Evolutionary conservation across 2,888 invertebrate genomes (phyloP).

Genomic region (Drosophila ochracea): DNA sequence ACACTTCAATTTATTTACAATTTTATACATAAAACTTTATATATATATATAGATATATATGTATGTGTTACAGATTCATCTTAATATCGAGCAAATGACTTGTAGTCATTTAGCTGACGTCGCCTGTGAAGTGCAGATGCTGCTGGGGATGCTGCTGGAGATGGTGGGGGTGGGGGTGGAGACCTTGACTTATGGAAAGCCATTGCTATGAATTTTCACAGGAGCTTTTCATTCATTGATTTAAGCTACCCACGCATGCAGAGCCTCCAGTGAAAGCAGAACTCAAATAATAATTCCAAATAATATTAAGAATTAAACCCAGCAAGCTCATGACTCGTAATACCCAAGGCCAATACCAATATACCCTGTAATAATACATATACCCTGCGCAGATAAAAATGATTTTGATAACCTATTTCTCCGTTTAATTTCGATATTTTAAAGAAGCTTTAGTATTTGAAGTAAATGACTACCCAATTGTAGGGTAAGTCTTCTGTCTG

Average conservation of each 20-base stretch:
- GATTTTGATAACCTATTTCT: background rate
- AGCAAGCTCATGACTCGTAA: background rate
- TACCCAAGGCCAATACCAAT: background rate
- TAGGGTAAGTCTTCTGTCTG: background rate
- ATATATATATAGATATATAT: background rate
- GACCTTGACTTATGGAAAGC: constrained; percentile 11
- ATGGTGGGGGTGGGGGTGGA: background rate
- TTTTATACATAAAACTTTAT: constrained; percentile 2
- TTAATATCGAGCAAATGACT: constrained; percentile 28
- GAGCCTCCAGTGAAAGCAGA: background rate
- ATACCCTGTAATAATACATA: no score
- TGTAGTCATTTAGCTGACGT: constrained; percentile 31
- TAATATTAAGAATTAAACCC: background rate
- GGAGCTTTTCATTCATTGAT: background rate
- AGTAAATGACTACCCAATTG: background rate
- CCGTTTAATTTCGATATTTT: background rate
- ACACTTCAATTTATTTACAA: constrained; percentile 14
- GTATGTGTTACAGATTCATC: constrained; percentile 8
- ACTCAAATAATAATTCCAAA: background rate
- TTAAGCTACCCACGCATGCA: background rate
- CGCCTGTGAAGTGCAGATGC: background rate
- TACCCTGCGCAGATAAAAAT: no score
- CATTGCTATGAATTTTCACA: constrained; percentile 11
- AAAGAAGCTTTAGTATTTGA: background rate
- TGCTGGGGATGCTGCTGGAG: no score